These are phyloP conservation scores for Sesia bembeciformis DNA, from an alignment of 2,888 invertebrate species.

Conservation along the genomic window DNA sequence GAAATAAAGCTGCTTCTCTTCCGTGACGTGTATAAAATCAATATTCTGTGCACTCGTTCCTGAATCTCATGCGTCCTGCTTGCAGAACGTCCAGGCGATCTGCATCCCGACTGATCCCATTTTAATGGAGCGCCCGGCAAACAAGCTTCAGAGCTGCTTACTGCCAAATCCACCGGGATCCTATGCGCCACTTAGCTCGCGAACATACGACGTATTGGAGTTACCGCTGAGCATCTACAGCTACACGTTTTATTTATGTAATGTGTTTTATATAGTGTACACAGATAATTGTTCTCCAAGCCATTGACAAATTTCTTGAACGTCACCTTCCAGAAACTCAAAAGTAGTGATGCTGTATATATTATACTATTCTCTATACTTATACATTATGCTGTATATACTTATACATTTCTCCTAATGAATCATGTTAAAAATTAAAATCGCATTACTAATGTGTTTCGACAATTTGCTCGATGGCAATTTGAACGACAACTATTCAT, in stretches of 20 bases:
- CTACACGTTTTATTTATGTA: neutral
- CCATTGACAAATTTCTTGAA: too few relatives aligned
- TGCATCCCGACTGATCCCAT: slow-evolving; percentile 71
- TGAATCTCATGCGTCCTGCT: slow-evolving; percentile 8
- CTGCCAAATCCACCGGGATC: slow-evolving; percentile 65
- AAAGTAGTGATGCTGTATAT: too few relatives aligned
- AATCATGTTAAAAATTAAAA: too few relatives aligned
- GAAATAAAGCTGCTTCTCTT: too few relatives aligned
- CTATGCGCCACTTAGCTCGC: slow-evolving; percentile 60
- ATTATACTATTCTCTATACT: too few relatives aligned
- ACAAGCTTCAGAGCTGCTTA: slow-evolving; percentile 69
- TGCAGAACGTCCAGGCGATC: slow-evolving; percentile 50
- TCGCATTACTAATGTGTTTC: slow-evolving; percentile 17
- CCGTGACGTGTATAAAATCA: slow-evolving; percentile 5
- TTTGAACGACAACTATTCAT: slow-evolving; percentile 17
- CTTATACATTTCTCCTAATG: too few relatives aligned
- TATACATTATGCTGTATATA: too few relatives aligned
- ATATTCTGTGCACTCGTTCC: slow-evolving; percentile 5
- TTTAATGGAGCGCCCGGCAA: slow-evolving; percentile 74
- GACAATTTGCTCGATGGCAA: slow-evolving; percentile 28
- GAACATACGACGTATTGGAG: slow-evolving; percentile 5
- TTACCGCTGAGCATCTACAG: neutral
- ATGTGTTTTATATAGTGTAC: neutral
- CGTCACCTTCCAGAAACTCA: too few relatives aligned
- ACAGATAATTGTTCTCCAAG: too few relatives aligned